Percentiles rank a stretch among this genome's conserved stretches.
These are phyloP conservation scores for Enteromius radiatus DNA, from an alignment of 2,797 vertebrate species.

Conservation along the genomic window DNA sequence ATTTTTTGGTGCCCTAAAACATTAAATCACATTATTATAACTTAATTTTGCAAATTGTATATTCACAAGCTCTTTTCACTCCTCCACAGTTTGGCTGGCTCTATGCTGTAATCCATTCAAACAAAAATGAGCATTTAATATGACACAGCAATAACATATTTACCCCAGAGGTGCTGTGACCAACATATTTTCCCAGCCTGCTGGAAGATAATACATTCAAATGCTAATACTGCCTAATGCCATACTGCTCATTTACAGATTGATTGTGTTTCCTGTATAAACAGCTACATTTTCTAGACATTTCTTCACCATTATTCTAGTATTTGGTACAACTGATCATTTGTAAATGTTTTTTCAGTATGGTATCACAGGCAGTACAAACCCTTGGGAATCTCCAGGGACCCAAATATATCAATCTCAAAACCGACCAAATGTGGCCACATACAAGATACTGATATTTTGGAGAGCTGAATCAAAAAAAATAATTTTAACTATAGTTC, in stretches of 20 bases:
- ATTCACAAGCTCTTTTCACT: conserved; percentile 15
- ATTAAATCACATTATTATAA: conserved; percentile 25
- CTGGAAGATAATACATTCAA: conserved; percentile 29
- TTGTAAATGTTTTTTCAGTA: neutral
- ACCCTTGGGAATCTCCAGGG: neutral
- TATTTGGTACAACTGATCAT: neutral
- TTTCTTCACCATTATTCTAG: neutral
- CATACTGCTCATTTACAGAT: conserved; percentile 15
- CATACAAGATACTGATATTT: neutral
- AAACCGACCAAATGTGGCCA: conserved; percentile 1
- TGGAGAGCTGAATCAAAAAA: neutral
- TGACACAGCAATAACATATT: conserved; percentile 47
- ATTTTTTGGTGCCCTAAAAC: neutral
- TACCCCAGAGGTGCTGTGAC: conserved; percentile 24
- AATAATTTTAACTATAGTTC: too few relatives aligned
- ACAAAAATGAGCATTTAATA: conserved; percentile 52
- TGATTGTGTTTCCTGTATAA: conserved; percentile 14
- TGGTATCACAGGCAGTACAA: neutral
- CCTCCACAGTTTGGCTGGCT: neutral
- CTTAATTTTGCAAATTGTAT: conserved; percentile 34
- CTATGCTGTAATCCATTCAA: neutral
- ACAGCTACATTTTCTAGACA: conserved; percentile 14
- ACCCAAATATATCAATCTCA: neutral
- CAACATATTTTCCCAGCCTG: conserved; percentile 6
- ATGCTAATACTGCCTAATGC: conserved; percentile 18